Evolutionary conservation across 2,113 vertebrate genomes (phyloP).

Genomic region (Picathartes gymnocephalus): DNA sequence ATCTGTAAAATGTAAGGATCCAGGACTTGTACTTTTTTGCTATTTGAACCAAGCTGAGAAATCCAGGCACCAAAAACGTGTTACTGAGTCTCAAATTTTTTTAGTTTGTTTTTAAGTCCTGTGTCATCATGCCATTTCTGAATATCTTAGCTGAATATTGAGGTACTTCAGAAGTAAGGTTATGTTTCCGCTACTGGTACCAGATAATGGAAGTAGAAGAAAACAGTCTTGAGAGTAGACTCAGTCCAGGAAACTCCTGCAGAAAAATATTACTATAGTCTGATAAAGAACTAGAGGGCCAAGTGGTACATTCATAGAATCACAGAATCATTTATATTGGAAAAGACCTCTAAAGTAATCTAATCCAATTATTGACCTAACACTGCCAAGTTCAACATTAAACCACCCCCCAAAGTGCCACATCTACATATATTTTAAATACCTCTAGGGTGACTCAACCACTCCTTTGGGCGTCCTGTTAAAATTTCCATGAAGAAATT

Average conservation of each 20-base stretch:
- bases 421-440: not conserved
- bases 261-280: not conserved
- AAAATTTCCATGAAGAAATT: not conserved
- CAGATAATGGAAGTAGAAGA: not conserved
- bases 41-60: not conserved
- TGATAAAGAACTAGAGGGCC: not conserved
- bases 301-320: not conserved
- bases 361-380: not conserved
- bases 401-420: not conserved
- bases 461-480: not conserved
- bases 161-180: not conserved
- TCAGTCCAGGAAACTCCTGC: not conserved
- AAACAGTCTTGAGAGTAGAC: not conserved
- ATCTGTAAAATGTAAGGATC: constrained; percentile 25
- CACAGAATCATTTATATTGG: not conserved
- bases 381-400: not conserved
- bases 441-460: no score
- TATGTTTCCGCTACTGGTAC: not conserved
- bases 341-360: not conserved
- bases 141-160: not conserved
- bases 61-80: not conserved
- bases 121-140: not conserved
- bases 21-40: not conserved
- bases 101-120: not conserved
- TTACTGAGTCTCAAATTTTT: not conserved